Evolutionary conservation across 64 coral and sea anemone species (phyloP), one percentile per base, ranked within the genome.

Genomic region (Orbicella faveolata): DNA sequence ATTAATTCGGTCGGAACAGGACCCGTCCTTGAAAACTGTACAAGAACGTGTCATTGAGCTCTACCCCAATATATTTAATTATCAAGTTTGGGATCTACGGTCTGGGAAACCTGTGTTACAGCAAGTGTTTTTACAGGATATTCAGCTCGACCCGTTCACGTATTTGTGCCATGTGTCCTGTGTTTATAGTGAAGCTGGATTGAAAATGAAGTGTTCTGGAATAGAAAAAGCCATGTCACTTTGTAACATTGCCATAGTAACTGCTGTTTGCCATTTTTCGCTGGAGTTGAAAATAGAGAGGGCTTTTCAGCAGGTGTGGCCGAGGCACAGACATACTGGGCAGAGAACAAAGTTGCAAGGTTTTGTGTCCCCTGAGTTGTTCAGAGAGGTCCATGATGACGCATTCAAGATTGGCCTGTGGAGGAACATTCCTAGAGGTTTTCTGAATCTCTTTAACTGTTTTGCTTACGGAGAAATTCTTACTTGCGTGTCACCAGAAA

Each of bases 161-260:
- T 77, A 77, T 77, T 51, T 77, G 15, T 48, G 36, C 25, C 67
- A 70, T 23, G 4, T 67, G 14, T 6, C 64, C 67, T 70, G 67
- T 23, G 21, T 25, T 26, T 70, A 23, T 9, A 70, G 55, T 59
- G 55, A 59, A 15, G 0, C 11, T 59, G 55, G 55, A 59, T 16
- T 61, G 14, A 2, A 12, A 74, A 74, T 74, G 70, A 33, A 13
- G 52, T 34, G n/a, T 82, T 53, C 52, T 82, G 52, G 62, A 2
- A 52, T 82, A 26, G 70, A 74, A 2, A 74, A 74, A 74, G 70
- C 70, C 11, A 2, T 74, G 23, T 82, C 79, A 82, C 23, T 82
- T 53, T 82, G 41, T 59, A 61, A 82, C 62, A 26, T 82, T 61
- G 79, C 79, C 61, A 6, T 30, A 61, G 53, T 57, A 21, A 61